Conservation (phyloP, 2,113 vertebrate species). For the Rhinopomastus cyanomelas region DNA sequence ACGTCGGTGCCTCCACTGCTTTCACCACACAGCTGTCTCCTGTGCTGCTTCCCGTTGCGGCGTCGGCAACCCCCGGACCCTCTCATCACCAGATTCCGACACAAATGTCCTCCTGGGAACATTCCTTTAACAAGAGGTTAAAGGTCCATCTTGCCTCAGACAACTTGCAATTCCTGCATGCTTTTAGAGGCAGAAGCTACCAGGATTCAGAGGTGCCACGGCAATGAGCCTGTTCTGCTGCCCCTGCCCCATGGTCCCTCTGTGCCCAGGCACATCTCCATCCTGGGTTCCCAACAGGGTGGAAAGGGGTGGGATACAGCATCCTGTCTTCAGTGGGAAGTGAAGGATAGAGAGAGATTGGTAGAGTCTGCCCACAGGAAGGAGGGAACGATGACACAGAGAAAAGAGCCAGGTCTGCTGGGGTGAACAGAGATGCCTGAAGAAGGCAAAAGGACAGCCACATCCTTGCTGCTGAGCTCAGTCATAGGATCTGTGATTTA, state of each 20-base stretch:
- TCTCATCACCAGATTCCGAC: too few relatives aligned
- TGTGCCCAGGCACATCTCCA: fast-evolving
- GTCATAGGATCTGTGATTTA: not conserved
- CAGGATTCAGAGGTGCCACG: not conserved
- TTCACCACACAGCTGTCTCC: too few relatives aligned
- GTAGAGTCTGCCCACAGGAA: not conserved
- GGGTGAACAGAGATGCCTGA: not conserved
- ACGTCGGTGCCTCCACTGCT: too few relatives aligned
- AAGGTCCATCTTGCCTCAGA: not conserved
- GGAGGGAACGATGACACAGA: not conserved
- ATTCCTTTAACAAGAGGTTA: fast-evolving
- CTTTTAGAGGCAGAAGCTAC: not conserved
- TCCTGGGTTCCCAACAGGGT: not conserved
- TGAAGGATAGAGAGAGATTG: not conserved
- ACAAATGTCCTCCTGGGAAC: fast-evolving
- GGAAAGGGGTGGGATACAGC: not conserved
- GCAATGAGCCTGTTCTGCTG: not conserved
- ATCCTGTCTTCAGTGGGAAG: not conserved
- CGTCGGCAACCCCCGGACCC: too few relatives aligned
- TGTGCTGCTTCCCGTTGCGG: too few relatives aligned
- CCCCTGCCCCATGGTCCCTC: not conserved
- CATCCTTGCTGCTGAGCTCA: not conserved
- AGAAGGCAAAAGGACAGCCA: not conserved
- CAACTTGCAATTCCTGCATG: not conserved
- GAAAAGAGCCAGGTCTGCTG: not conserved